Percentiles rank a stretch among this genome's conserved stretches.
Conservation (phyloP, 2,113 vertebrate genomes). For the Apeltes quadracus region DNA sequence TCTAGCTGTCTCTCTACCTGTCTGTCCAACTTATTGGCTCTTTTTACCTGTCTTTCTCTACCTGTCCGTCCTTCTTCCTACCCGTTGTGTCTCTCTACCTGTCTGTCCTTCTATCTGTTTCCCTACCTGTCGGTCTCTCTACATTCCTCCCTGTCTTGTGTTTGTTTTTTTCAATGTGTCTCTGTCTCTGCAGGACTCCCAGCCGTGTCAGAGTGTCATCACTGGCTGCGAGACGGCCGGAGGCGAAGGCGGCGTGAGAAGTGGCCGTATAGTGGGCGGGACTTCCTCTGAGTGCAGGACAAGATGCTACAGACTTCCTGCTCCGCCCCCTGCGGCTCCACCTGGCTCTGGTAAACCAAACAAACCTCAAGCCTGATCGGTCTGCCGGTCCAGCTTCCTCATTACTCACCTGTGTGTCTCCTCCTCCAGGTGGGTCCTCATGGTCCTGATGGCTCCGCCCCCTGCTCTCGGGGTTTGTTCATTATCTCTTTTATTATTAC, state of each 20-base stretch:
- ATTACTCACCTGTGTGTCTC: not conserved
- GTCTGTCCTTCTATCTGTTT: not conserved
- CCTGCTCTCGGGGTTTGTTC: slow-evolving; percentile 55
- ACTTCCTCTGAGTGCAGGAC: slow-evolving; percentile 30
- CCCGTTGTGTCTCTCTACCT: not conserved
- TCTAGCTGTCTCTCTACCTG: not conserved
- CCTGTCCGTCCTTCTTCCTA: not conserved
- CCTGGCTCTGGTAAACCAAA: slow-evolving; percentile 47
- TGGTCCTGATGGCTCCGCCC: slow-evolving; percentile 18
- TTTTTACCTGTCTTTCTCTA: not conserved
- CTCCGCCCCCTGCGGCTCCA: slow-evolving; percentile 21
- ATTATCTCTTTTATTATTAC: not conserved
- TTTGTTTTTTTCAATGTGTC: not conserved
- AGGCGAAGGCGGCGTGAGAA: slow-evolving; percentile 45
- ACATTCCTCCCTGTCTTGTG: not conserved
- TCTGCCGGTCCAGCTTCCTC: not conserved
- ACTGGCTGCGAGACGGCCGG: slow-evolving; percentile 26
- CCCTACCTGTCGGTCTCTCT: not conserved
- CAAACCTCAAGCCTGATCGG: not conserved
- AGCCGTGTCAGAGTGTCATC: slow-evolving; percentile 2
- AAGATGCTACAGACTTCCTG: slow-evolving; percentile 50
- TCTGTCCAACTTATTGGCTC: not conserved
- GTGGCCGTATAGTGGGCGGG: slow-evolving; percentile 18
- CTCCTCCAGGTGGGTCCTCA: slow-evolving; percentile 53
- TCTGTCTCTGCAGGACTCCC: slow-evolving; percentile 35